Percentiles rank a stretch among this genome's conserved stretches.
Conservation (phyloP, 1,140 invertebrate genomes). For the Hestina assimilis region DNA sequence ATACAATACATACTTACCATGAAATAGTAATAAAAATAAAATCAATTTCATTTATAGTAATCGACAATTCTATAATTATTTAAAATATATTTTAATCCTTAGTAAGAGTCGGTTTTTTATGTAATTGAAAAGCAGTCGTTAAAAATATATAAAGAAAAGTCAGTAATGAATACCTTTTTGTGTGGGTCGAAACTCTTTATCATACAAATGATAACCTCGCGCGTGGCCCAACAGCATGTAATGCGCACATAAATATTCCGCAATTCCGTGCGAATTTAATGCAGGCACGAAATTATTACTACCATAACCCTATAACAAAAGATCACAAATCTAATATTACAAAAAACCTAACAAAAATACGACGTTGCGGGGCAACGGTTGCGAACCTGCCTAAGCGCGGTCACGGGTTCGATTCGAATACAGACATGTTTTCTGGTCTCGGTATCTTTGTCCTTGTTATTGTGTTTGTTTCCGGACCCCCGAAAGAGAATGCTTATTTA, state of each 20-base stretch:
- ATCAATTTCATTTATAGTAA: neutral
- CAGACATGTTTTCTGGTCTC: too few species aligned
- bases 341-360: too few species aligned
- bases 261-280: constrained; percentile 76
- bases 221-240: constrained; percentile 82
- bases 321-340: too few species aligned
- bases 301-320: constrained; percentile 79
- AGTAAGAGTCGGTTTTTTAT: neutral
- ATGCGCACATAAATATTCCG: constrained; percentile 80
- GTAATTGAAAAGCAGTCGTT: too few species aligned
- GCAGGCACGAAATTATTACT: constrained; percentile 76
- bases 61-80: too few species aligned
- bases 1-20: too few species aligned
- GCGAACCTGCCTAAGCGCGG: too few species aligned
- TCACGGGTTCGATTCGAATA: too few species aligned
- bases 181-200: constrained; percentile 79
- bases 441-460: too few species aligned
- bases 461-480: too few species aligned
- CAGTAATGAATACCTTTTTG: constrained; percentile 76
- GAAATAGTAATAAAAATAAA: neutral
- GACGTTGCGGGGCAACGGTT: too few species aligned
- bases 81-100: neutral
- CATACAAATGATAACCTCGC: constrained; percentile 82
- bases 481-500: too few species aligned
- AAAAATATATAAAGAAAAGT: neutral